Percentiles rank a stretch among this genome's conserved stretches.
These are phyloP conservation scores for Papilio elwesi DNA, from an alignment of 2,888 invertebrate species.

Conservation along the genomic window DNA sequence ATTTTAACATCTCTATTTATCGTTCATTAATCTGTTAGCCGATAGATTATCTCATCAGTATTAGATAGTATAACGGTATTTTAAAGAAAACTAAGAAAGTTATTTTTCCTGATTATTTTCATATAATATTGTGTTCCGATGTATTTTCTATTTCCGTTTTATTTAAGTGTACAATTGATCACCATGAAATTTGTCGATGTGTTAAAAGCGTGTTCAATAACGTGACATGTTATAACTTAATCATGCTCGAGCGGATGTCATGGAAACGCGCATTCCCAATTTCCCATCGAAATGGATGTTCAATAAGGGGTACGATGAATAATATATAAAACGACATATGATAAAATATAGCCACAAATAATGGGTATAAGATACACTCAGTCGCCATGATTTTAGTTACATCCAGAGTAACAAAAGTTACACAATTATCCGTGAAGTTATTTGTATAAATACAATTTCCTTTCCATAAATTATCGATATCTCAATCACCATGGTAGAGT, in stretches of 20 bases:
- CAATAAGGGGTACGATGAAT: slow-evolving; percentile 15
- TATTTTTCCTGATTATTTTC: too few species aligned
- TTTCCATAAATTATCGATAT: too few species aligned
- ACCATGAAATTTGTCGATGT: neutral
- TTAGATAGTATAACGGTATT: too few species aligned
- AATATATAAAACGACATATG: neutral
- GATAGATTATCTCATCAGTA: too few species aligned
- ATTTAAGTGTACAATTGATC: neutral
- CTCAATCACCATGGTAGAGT: too few species aligned
- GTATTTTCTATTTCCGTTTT: neutral
- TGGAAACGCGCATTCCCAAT: slow-evolving; percentile 6
- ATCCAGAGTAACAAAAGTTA: neutral
- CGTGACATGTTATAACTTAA: slow-evolving; percentile 11
- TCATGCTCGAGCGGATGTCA: slow-evolving; percentile 11
- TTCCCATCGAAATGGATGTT: slow-evolving; percentile 14
- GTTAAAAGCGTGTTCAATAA: neutral
- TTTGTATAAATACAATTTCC: neutral
- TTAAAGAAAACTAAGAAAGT: too few species aligned
- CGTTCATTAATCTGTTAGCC: too few species aligned
- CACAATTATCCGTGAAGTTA: neutral
- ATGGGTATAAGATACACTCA: neutral
- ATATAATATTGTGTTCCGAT: neutral
- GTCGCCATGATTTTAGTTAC: neutral
- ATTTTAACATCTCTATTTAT: too few species aligned
- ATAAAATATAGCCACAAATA: slow-evolving; percentile 6